A percentile compares a stretch with the other conserved stretches of the same genome.
Conservation (phyloP, 2,888 invertebrate genomes). For the Rhynchonema sp. region DNA sequence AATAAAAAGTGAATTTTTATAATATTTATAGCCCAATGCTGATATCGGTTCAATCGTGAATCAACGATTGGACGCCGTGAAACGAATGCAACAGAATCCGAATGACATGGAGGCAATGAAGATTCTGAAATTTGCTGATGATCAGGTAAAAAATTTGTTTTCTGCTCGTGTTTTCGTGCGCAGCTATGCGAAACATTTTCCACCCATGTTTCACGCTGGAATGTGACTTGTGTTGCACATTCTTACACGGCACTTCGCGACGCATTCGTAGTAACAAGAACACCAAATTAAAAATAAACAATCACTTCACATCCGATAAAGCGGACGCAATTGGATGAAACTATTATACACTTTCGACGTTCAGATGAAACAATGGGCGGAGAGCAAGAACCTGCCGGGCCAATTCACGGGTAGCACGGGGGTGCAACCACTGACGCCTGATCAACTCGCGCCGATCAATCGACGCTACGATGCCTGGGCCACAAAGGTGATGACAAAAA, state of each 20-base stretch:
- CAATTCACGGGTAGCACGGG: conserved; percentile 81
- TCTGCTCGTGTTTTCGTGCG: neutral
- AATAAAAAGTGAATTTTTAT: too few species aligned
- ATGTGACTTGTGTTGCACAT: too few species aligned
- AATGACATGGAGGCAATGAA: conserved; percentile 50
- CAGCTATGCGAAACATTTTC: too few species aligned
- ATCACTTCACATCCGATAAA: too few species aligned
- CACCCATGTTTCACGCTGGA: too few species aligned
- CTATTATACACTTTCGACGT: too few species aligned
- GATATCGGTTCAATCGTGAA: conserved; percentile 69
- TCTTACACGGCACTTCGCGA: too few species aligned
- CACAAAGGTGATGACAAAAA: too few species aligned
- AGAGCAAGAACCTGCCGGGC: conserved; percentile 55
- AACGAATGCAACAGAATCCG: conserved; percentile 59
- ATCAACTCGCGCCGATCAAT: conserved; percentile 48
- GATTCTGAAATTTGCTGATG: conserved; percentile 50
- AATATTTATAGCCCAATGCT: conserved; percentile 27
- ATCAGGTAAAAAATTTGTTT: conserved; percentile 40
- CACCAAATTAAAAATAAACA: too few species aligned
- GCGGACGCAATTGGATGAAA: too few species aligned
- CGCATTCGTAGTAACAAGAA: too few species aligned
- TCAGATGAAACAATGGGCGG: conserved; percentile 49
- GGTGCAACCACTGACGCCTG: conserved; percentile 59
- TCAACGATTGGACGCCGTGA: conserved; percentile 62
- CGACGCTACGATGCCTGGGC: conserved; percentile 84